A percentile compares a stretch with the other conserved stretches of the same genome.
Conservation (phyloP, 2,797 vertebrate species). For the Galagoides demidoff region DNA sequence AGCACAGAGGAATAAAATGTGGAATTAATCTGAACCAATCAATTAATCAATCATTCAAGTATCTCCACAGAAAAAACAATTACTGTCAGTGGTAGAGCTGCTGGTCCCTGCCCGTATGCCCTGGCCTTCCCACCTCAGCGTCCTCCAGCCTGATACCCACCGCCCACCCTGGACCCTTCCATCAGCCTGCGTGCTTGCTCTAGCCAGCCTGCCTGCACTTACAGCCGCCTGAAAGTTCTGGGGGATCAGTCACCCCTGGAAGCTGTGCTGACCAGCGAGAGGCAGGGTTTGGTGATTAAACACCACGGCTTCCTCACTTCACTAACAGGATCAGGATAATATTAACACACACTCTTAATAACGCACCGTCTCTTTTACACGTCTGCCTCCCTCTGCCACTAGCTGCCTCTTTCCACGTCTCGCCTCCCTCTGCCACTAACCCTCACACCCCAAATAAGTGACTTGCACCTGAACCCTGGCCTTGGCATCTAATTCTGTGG, state of each 20-base stretch:
- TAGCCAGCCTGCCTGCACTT: background rate
- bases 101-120: rapidly evolving
- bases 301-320: background rate
- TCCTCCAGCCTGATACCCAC: background rate
- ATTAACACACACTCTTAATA: background rate
- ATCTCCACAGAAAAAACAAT: background rate
- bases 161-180: background rate
- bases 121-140: background rate
- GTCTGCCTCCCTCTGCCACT: background rate
- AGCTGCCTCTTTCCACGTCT: background rate
- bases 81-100: too few species aligned
- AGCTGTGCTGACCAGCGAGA: background rate
- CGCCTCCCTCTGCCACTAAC: background rate
- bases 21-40: background rate
- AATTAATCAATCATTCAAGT: too few species aligned
- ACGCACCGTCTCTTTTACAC: background rate
- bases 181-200: background rate
- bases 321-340: background rate
- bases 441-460: background rate
- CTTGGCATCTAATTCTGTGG: background rate
- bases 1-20: background rate
- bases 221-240: background rate
- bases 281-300: background rate
- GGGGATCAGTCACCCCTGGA: too few species aligned
- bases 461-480: background rate